Conservation (phyloP, 2,888 invertebrate species). For the Scrobipalpa costella region DNA sequence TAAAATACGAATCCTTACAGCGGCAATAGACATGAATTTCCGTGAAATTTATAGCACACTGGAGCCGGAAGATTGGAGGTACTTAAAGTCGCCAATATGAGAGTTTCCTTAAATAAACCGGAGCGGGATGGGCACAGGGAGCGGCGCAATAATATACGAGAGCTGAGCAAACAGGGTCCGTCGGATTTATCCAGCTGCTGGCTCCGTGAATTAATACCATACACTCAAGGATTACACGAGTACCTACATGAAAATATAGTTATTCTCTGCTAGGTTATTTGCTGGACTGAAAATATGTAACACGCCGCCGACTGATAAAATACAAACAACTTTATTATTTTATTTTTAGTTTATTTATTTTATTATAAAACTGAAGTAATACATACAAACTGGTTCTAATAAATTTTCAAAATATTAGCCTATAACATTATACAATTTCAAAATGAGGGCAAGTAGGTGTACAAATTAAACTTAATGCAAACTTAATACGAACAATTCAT, state of each 20-base stretch:
- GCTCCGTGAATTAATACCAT: constrained; percentile 28
- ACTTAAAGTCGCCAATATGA: constrained; percentile 36
- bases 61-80: constrained; percentile 20
- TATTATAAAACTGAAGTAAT: too few relatives aligned
- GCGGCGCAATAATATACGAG: constrained; percentile 40
- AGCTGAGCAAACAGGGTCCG: constrained; percentile 35
- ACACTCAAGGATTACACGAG: constrained; percentile 22
- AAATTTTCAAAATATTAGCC: too few relatives aligned
- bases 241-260: constrained; percentile 2
- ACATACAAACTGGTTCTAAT: too few relatives aligned
- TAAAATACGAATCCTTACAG: background rate
- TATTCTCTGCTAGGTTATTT: constrained; percentile 11
- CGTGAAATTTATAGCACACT: background rate
- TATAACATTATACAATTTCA: too few relatives aligned
- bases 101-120: constrained; percentile 34
- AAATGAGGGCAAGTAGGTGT: too few relatives aligned
- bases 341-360: too few relatives aligned
- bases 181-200: constrained; percentile 30
- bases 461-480: too few relatives aligned
- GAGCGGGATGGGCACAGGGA: constrained; percentile 28
- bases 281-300: too few relatives aligned
- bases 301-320: too few relatives aligned
- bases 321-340: too few relatives aligned
- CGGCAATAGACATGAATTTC: constrained; percentile 13
- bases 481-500: too few relatives aligned